phyloP scores from a whole-genome alignment of 1,140 invertebrate genomes.

The Belonocnema kinseyi region DNA sequence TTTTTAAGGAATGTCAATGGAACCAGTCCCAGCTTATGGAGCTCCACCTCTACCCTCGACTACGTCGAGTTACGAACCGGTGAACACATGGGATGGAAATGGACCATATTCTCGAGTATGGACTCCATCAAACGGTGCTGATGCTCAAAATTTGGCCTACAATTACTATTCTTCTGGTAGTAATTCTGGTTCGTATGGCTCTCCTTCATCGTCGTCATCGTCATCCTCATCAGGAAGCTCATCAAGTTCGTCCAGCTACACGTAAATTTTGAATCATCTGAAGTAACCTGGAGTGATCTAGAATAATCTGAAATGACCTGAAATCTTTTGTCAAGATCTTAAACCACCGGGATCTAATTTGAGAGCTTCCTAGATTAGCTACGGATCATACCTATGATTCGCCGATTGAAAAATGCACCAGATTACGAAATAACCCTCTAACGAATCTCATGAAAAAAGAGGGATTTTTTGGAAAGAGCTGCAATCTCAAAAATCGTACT shows the following conservation, averaged over 20 bases:
- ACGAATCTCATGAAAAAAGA: not conserved
- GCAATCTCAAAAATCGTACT: not conserved
- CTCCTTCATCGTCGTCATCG: slow-evolving; percentile 72
- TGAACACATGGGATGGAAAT: slow-evolving; percentile 79
- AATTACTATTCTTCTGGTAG: slow-evolving; percentile 83
- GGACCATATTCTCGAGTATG: slow-evolving; percentile 86
- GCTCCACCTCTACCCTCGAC: slow-evolving; percentile 76
- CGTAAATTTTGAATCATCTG: slow-evolving; percentile 21
- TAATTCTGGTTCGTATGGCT: slow-evolving; percentile 71
- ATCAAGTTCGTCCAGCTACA: slow-evolving; percentile 75
- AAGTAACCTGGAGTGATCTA: not conserved
- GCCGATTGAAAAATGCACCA: not conserved
- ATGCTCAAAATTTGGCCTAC: slow-evolving; percentile 84
- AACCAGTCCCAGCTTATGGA: slow-evolving; percentile 79
- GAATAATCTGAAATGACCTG: not conserved
- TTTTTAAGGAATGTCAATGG: slow-evolving; percentile 83
- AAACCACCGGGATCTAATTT: not conserved
- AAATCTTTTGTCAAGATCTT: not conserved
- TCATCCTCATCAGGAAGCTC: slow-evolving; percentile 76
- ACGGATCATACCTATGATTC: not conserved
- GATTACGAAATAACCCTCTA: not conserved
- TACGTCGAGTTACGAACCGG: slow-evolving; percentile 76
- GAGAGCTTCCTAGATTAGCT: not conserved
- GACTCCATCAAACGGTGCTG: slow-evolving; percentile 76
- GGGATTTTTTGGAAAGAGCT: not conserved